Percentiles rank a stretch among this genome's conserved stretches.
phyloP scores from a whole-genome alignment of 2,113 vertebrate species.

The Aix galericulata region DNA sequence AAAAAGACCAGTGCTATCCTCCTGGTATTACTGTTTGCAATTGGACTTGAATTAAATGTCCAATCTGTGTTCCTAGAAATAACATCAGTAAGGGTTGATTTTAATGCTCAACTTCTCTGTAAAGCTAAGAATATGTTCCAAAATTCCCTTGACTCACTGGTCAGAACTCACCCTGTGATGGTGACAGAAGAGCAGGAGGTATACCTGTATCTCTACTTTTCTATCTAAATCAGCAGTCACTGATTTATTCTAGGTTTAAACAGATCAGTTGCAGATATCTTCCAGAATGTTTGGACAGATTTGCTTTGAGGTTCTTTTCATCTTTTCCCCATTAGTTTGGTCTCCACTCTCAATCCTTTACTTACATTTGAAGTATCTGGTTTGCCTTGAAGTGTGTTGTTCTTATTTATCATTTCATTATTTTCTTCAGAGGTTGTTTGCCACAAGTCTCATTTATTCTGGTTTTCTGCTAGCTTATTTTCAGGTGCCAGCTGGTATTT shows the following conservation, averaged over 20 bases:
- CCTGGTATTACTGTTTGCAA: not conserved
- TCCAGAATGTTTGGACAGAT: not conserved
- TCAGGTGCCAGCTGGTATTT: not conserved
- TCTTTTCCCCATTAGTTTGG: not conserved
- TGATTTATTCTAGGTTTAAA: constrained; percentile 1
- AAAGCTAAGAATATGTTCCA: not conserved
- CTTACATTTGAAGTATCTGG: not conserved
- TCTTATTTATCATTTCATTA: constrained; percentile 37
- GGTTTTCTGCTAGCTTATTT: constrained; percentile 28
- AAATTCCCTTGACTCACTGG: not conserved
- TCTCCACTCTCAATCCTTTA: not conserved
- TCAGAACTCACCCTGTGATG: not conserved
- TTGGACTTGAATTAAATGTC: not conserved
- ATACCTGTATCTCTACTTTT: not conserved
- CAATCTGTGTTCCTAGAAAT: not conserved
- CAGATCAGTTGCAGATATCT: not conserved
- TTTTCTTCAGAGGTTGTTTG: constrained; percentile 4
- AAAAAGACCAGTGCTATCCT: not conserved
- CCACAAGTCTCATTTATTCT: not conserved
- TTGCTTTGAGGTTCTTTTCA: not conserved
- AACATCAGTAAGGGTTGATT: not conserved
- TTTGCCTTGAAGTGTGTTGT: not conserved
- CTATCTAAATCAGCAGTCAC: not conserved
- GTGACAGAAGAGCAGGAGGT: not conserved
- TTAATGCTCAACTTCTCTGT: not conserved